Base-by-base conservation (phyloP, 2,888 invertebrate genomes). In the Uloborus plumipes region DNA sequence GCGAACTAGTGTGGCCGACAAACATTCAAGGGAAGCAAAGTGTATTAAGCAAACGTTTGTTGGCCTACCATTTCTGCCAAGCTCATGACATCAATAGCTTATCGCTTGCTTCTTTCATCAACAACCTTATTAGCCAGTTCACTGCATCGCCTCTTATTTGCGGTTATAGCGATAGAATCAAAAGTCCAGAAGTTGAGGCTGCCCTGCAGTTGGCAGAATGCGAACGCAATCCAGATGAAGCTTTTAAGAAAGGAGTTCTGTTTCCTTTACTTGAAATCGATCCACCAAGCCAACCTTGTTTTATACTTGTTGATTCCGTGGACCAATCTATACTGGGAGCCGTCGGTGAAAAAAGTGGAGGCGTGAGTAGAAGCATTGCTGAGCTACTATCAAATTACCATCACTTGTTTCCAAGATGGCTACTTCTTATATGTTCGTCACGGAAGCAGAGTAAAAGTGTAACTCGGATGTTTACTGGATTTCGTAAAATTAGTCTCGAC, bases 331-430 rank as follows among this genome's bases (percentile, higher is more conserved):
- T 88, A 84, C 80, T 86, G 39, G 85, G 86, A 26, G 76, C 67
- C 50, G 82, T 64, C 51, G 81, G 69, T 20, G 77, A 85, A 18
- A 78, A 64, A 53, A 72, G 31, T 64, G 82, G 79, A 31, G 86
- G 86, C 61, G 89, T 89, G 50, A 91, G 91, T 77, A 91, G 92
- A 84, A 94, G 93, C 31, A 94, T 96, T 55, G 94, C 94, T 0
- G 94, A 95, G 86, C 90, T 98, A 20, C 90, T 98, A 39, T 94
- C 96, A 0, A 94, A 94, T 84, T 95, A 97, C 88, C 96, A 96
- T 88, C 95, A 96, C 87, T 90, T 96, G 65, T 93, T 98, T 87
- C 98, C 98, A 1, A 94, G 94, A 87, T 98, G 98, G 98, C 89
- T 98, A 71, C 91, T 97, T 78, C 91, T 98, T 2, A 94, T 97